These are phyloP conservation scores for Anguilla pacifica DNA, from an alignment of 2,797 vertebrate genomes.

Conservation along the genomic window DNA sequence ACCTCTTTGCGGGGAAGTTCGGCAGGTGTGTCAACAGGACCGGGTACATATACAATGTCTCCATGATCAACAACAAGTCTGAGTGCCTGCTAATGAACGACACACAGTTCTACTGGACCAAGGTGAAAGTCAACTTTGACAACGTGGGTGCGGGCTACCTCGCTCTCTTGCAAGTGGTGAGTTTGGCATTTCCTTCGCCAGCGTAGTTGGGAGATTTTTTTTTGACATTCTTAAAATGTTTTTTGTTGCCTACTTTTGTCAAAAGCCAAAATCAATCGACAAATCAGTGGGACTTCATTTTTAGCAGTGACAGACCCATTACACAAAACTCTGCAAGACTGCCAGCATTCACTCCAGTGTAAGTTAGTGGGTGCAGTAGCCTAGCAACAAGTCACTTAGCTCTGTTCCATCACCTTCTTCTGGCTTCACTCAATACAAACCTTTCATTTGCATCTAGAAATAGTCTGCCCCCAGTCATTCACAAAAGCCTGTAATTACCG, in stretches of 20 bases:
- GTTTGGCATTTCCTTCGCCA: conserved; percentile 49
- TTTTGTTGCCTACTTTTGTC: conserved; percentile 45
- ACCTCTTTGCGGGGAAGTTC: conserved; percentile 95
- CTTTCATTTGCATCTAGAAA: conserved; percentile 71
- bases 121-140: conserved; percentile 98
- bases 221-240: neutral
- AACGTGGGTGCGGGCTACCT: conserved; percentile 95
- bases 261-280: conserved; percentile 64
- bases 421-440: conserved; percentile 63
- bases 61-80: conserved; percentile 84
- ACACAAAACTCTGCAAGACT: conserved; percentile 52
- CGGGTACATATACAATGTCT: conserved; percentile 75
- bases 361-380: conserved; percentile 60
- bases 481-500: conserved; percentile 57
- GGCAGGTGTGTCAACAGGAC: conserved; percentile 89
- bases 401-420: conserved; percentile 57
- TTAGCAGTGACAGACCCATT: conserved; percentile 63
- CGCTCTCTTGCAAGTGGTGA: conserved; percentile 96
- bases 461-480: conserved; percentile 55
- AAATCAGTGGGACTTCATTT: conserved; percentile 69
- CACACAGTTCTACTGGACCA: conserved; percentile 86
- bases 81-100: conserved; percentile 81
- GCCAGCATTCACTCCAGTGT: conserved; percentile 49
- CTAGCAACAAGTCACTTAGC: conserved; percentile 67
- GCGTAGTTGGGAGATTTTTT: neutral